Evolutionary conservation across 2,888 invertebrate species (phyloP).

Genomic region (Ctena decussata): DNA sequence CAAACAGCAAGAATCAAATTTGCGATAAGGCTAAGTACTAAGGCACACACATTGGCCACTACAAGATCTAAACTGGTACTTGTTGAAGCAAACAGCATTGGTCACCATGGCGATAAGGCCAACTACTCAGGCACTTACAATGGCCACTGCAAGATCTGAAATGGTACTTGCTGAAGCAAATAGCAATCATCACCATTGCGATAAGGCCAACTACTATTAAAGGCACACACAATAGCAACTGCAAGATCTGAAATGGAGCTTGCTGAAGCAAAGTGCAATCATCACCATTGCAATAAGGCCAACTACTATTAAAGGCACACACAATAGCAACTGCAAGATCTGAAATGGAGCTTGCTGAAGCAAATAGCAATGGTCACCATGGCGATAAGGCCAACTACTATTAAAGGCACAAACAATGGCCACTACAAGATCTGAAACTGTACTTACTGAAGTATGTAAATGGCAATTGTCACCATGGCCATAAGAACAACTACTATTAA

Average conservation of each 20-base stretch:
- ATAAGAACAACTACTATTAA: conserved; percentile 64
- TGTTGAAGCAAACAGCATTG: conserved; percentile 68
- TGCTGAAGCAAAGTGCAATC: no score
- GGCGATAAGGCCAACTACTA: conserved; percentile 63
- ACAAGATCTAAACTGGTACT: conserved; percentile 30
- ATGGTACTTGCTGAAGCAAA: conserved; percentile 69
- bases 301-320: no score
- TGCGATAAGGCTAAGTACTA: no score
- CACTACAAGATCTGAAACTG: conserved; percentile 18
- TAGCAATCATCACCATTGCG: conserved; percentile 53
- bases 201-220: conserved; percentile 64
- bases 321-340: no score
- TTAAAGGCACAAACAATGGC: conserved; percentile 51
- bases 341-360: conserved; percentile 63
- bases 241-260: background rate
- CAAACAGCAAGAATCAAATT: no score
- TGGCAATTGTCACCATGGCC: conserved; percentile 53
- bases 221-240: conserved; percentile 51
- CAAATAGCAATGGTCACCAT: conserved; percentile 61
- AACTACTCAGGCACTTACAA: conserved; percentile 55
- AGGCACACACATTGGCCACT: background rate
- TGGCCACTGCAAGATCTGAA: conserved; percentile 32
- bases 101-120: conserved; percentile 62
- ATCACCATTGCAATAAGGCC: no score
- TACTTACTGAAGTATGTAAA: conserved; percentile 73